Conservation (phyloP, 92 coral and sea anemone species). For the Galaxea fascicularis region DNA sequence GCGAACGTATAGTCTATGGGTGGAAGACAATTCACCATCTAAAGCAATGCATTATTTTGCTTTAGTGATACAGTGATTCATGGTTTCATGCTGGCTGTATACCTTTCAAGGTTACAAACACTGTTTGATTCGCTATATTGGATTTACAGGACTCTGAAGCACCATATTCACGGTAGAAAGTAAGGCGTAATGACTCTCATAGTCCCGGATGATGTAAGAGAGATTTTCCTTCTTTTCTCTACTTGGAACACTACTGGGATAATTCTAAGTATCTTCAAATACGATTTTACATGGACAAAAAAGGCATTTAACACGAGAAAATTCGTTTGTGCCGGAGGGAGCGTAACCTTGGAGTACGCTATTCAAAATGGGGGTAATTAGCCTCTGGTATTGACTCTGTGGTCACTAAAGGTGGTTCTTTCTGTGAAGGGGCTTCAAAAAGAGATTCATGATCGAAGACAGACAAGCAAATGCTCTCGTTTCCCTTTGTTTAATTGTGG, state of each 20-base stretch:
- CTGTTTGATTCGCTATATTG: not conserved
- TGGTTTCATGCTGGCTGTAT: not conserved
- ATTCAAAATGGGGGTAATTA: not conserved
- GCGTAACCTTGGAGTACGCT: not conserved
- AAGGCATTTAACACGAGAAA: not conserved
- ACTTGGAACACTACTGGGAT: not conserved
- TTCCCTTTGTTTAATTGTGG: constrained; percentile 1
- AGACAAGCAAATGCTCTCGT: not conserved
- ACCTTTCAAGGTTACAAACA: not conserved
- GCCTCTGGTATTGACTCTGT: constrained; percentile 8
- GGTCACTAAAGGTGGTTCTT: not conserved
- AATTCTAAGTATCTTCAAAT: not conserved
- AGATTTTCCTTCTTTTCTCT: not conserved
- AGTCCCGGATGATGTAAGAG: not conserved
- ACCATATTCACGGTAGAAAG: not conserved
- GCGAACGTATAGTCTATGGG: too few relatives aligned
- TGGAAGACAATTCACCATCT: too few relatives aligned
- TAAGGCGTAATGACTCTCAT: not conserved
- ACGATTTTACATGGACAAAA: not conserved
- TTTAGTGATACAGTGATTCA: too few relatives aligned
- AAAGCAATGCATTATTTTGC: too few relatives aligned
- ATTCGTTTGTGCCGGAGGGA: not conserved
- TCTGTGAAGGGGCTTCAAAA: not conserved
- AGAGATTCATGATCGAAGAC: not conserved
- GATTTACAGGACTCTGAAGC: not conserved